Evolutionary conservation across 2,797 vertebrate genomes (phyloP).

Genomic region (Tauraco hartlaubi): DNA sequence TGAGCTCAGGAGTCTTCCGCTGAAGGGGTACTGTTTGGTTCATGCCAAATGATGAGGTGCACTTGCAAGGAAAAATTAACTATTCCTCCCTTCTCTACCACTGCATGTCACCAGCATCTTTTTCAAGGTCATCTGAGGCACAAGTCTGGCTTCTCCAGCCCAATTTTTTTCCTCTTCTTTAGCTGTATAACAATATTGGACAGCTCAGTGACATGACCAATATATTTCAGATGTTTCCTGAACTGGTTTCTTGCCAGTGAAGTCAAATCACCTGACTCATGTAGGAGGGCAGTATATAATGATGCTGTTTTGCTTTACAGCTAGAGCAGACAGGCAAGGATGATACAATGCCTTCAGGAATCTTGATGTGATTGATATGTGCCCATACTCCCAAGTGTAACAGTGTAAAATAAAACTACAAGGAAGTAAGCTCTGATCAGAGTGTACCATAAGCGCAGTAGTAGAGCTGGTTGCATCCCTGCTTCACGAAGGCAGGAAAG

Average conservation of each 20-base stretch:
- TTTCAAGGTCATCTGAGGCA: background rate
- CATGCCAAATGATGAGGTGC: fast-evolving
- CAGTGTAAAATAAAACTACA: background rate
- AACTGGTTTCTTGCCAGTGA: background rate
- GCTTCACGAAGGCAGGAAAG: background rate
- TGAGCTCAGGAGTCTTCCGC: background rate
- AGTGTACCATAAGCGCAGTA: background rate
- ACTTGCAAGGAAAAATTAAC: background rate
- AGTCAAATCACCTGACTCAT: background rate
- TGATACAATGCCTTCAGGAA: background rate
- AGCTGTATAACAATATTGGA: background rate
- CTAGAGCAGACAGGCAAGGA: background rate
- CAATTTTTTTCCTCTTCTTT: background rate
- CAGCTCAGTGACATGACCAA: background rate
- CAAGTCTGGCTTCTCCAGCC: background rate
- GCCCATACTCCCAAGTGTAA: background rate
- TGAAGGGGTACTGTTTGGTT: fast-evolving
- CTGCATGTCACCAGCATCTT: background rate
- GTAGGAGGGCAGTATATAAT: background rate
- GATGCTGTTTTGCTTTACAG: background rate
- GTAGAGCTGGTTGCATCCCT: background rate
- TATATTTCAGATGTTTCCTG: background rate
- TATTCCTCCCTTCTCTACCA: background rate
- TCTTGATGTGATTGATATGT: background rate
- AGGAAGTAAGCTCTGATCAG: background rate